These are phyloP conservation scores for Oreotragus oreotragus DNA, from an alignment of 2,113 vertebrate genomes.

Conservation along the genomic window DNA sequence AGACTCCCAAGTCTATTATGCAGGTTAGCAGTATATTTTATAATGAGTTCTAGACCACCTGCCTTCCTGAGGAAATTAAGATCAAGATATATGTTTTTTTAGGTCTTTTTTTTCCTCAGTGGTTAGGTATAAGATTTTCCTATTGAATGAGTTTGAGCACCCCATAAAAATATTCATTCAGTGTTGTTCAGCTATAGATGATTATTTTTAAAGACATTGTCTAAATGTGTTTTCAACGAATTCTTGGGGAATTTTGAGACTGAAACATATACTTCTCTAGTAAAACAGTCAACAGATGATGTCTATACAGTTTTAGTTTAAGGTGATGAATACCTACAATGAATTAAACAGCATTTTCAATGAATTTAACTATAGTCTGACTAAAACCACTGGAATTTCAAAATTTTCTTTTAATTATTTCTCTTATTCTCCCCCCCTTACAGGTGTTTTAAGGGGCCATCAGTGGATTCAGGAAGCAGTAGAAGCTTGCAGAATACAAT, in stretches of 20 bases:
- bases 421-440: slow-evolving; percentile 24
- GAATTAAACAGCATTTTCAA: background rate
- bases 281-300: background rate
- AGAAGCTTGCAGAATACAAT: background rate
- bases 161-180: background rate
- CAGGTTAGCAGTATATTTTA: slow-evolving; percentile 45
- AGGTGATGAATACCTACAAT: background rate
- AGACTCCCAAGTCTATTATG: background rate
- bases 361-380: background rate
- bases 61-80: slow-evolving; percentile 41
- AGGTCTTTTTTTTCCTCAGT: background rate
- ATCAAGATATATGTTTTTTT: slow-evolving; percentile 7
- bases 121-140: slow-evolving; percentile 41
- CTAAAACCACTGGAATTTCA: background rate
- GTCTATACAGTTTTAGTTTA: background rate
- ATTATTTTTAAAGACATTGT: slow-evolving; percentile 10
- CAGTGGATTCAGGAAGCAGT: slow-evolving; percentile 31
- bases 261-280: background rate
- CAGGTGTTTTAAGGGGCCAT: slow-evolving; percentile 39
- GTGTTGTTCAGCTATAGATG: background rate
- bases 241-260: slow-evolving; percentile 3
- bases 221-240: background rate
- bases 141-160: background rate
- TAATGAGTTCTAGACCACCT: slow-evolving; percentile 52
- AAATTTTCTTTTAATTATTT: background rate